Base-by-base conservation (phyloP, 2,888 invertebrate species). In the Luperina nickerlii region DNA sequence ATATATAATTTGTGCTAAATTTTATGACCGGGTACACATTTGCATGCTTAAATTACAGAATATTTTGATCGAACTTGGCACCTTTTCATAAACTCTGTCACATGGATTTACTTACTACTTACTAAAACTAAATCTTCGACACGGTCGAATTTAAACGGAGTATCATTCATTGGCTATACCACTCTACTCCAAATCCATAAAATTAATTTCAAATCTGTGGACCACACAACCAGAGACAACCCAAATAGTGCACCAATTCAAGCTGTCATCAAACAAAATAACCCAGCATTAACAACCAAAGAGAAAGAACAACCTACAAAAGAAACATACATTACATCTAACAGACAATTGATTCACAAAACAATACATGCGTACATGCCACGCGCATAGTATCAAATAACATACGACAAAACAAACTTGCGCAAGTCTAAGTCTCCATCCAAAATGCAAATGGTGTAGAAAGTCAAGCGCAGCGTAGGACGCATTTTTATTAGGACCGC, bases 391-490 rank as follows among this genome's bases (percentile, higher is more conserved):
- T 86, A 89, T 89, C 88, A 72, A 88, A 78, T 89, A 83, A 88
- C 90, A 86, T 73, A 79, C 74, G 76, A 73, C 76, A 63, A 73
- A 74, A 76, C 80, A 75, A 72, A 76, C 84, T 91, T 90, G 88
- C 90, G 89, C 82, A 91, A 92, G 80, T 27, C 18, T 72, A 74
- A 51, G 76, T 38, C 77, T 81, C 71, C 72, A 85, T 88, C 90
- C 87, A 86, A 90, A 90, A 94, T 94, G 94, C 93, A 91, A 95
- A 95, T 94, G 90, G 81, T 75, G 83, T 91, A 90, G 94, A 94
- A 94, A 94, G 93, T 91, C 73, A 76, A 54, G 66, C 70, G 38
- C 48, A 66, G 91, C 89, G 94, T 94, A 92, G 94, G 94, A 88
- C 83, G 93, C 82, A 85, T 91, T 92, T 93, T 93, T 94, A 92